These are phyloP conservation scores for Sesia bembeciformis DNA, from an alignment of 2,888 invertebrate species.

Conservation along the genomic window DNA sequence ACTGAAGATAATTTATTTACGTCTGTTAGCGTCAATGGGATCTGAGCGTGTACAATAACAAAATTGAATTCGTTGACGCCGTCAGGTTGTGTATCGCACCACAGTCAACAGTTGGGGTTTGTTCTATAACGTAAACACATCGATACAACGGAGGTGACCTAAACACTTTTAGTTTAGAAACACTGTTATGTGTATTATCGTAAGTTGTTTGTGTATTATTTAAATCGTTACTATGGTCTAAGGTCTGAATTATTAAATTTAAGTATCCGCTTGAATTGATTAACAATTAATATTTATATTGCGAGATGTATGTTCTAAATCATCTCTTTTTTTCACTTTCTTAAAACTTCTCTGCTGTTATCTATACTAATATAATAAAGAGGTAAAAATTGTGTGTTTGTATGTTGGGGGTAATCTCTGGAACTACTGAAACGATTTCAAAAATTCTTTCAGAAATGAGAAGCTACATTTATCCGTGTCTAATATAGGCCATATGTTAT, in stretches of 20 bases:
- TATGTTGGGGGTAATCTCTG: no score
- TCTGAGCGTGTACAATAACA: not conserved
- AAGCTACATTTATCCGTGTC: no score
- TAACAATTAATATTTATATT: no score
- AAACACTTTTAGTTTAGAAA: conserved; percentile 17
- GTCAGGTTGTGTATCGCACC: conserved; percentile 7
- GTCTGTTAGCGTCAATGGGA: not conserved
- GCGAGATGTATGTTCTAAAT: no score
- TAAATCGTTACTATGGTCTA: not conserved
- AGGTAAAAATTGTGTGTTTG: no score
- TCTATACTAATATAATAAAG: no score
- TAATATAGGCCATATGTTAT: no score
- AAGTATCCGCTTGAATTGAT: no score
- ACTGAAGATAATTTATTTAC: not conserved
- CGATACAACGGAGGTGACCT: conserved; percentile 27
- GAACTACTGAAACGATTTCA: no score
- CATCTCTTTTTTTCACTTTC: no score
- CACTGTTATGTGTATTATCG: not conserved
- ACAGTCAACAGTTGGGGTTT: conserved; percentile 15
- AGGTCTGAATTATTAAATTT: not conserved
- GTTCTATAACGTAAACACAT: conserved; percentile 32
- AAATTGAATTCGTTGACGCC: not conserved
- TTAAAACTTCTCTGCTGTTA: no score
- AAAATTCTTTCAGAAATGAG: no score
- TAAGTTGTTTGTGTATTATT: not conserved